Evolutionary conservation across 2,797 vertebrate species (phyloP), one percentile per base, ranked within the genome.

Genomic region (Sebastiscus tertius): DNA sequence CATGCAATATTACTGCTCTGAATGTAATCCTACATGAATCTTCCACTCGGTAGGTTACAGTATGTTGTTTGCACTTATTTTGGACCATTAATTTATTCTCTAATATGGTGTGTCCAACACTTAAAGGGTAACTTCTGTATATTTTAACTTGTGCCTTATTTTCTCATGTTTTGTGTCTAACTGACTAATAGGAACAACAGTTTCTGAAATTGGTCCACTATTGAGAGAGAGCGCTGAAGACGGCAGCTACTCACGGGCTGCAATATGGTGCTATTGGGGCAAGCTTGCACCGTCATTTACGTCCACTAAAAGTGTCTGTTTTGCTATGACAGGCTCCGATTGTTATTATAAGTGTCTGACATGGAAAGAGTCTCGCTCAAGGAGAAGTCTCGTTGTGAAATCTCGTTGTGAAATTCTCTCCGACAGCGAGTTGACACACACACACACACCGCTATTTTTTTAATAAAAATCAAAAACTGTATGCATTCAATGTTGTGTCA

Each of bases 11-110:
- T 62, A 49, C 54, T 26, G 18, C 66, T 72, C 36, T 46, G 49
- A 29, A 72, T 56, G 33, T 52, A 72, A 79, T 64, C 20, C 24
- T 31, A 68, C 29, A 79, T 26, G 11, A 75, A 78, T 83, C 34
- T 33, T 79, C 46, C 33, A 62, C 54, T 54, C 58, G 6, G 46
- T 11, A 22, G 10, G 31, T 66, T 69, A 16, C 33, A 64, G 52
- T 34, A 18, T 60, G 49, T 34, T 72, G 31, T 79, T 81, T 70
- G 36, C 60, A 42, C 61, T 74, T 62, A 60, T 73, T 67, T 54
- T 71, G 1, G 14, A 52, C 36, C 8, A 24, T 63, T 66, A 13
- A 70, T 69, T 29, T 73, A 20, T 54, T 52, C 11, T 46, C 31
- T 34, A 66, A 77, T 34, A 60, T 22, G 29, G 5, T n/a, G 6